Base-by-base conservation (phyloP, 2,113 vertebrate genomes). In the Copsychus sechellarum region DNA sequence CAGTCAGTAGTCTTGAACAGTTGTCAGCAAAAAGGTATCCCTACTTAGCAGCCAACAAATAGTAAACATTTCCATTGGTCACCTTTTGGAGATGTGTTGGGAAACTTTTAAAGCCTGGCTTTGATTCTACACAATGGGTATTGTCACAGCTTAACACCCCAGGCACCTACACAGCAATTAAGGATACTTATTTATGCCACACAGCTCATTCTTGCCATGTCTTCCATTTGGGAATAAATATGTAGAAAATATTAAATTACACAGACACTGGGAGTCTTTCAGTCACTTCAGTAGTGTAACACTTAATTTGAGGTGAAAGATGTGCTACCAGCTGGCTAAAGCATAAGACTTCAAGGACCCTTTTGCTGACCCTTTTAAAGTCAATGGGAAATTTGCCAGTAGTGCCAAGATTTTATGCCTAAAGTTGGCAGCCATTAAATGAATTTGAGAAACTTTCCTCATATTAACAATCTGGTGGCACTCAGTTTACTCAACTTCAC, bases 1-100 rank as follows among this genome's bases (percentile, higher is more conserved):
- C 66, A 71, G 76, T 60, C 80, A 86, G 81, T 88, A 92, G 81
- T 80, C 76, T 70, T 85, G 88, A 64, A 17, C 42, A 81, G 88
- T 78, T 67, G 8, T 67, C 61, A 56, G 81, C 67, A 82, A 60
- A 81, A 84, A 94, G 76, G 50, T 86, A 43, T 94, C 86, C 38
- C 88, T 87, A 7, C 57, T 93, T 91, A 81, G 72, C 62, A 85
- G 81, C 90, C 96, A 93, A 74, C 69, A 95, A 94, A 73, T 53
- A 96, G 95, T 95, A 93, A 96, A 90, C 56, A 47, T 86, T 92
- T 72, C 57, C 65, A 53, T 92, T 86, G 0, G 0, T 48, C 45
- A 45, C 56, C 62, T 91, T 81, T 56, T 0, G 2, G 69, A 40
- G 65, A 87, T 60, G 34, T 9, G 33, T 61, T 86, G 29, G 58